phyloP scores from a whole-genome alignment of 2,797 vertebrate species.

The Vespertilio murinus region DNA sequence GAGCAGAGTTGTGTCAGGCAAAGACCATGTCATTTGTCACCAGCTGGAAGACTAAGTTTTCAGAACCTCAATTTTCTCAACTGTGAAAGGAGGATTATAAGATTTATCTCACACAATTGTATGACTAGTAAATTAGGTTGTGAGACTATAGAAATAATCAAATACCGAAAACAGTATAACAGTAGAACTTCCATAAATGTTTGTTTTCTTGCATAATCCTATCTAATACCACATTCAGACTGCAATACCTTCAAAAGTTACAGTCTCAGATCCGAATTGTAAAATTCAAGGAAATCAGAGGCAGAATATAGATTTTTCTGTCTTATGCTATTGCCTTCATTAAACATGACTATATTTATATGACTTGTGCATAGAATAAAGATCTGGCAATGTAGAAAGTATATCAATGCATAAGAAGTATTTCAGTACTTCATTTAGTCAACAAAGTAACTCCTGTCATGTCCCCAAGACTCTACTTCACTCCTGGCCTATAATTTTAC shows the following conservation, averaged over 20 bases:
- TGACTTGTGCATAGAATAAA: neutral
- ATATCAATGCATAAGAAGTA: neutral
- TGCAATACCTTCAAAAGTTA: neutral
- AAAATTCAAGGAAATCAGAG: neutral
- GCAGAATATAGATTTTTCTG: neutral
- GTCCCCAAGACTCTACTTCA: neutral
- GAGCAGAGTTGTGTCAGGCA: neutral
- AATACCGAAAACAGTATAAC: neutral
- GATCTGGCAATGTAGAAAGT: neutral
- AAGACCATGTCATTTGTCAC: neutral
- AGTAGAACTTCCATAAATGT: conserved; percentile 25
- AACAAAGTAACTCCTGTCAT: neutral
- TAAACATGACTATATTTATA: neutral
- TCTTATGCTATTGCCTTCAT: neutral
- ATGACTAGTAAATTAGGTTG: neutral
- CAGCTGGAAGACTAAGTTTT: neutral
- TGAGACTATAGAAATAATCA: neutral
- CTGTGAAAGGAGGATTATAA: neutral
- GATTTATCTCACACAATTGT: neutral
- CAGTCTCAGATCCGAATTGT: neutral
- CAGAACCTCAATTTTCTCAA: neutral
- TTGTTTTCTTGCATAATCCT: neutral
- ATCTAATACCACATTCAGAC: neutral
- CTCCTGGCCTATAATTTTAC: neutral
- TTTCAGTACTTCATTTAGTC: neutral